phyloP scores from a whole-genome alignment of 2,888 invertebrate species.

The Eupeodes latifasciatus region DNA sequence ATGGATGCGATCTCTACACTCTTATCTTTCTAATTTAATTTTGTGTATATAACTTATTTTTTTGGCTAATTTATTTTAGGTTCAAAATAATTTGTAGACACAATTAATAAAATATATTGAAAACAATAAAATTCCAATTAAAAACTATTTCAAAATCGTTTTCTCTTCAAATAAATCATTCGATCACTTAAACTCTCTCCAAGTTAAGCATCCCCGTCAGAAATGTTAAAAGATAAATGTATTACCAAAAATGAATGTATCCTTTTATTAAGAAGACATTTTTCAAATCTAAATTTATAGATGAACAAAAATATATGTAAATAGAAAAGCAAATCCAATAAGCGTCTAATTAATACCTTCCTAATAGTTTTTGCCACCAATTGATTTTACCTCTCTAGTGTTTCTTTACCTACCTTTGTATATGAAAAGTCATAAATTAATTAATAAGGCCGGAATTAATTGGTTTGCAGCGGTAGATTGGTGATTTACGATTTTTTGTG shows the following conservation, averaged over 20 bases:
- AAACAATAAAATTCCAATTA: background rate
- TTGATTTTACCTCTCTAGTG: slow-evolving; percentile 1
- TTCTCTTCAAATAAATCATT: slow-evolving; percentile 8
- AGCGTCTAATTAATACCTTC: slow-evolving; percentile 9
- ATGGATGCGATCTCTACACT: no score
- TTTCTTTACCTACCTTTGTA: no score
- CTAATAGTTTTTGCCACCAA: slow-evolving; percentile 27
- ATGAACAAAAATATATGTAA: background rate
- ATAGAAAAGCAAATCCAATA: background rate
- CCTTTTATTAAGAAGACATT: slow-evolving; percentile 3
- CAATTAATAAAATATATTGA: no score
- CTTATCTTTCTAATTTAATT: no score
- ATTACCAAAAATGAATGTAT: background rate
- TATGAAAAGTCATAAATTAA: background rate
- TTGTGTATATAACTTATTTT: no score
- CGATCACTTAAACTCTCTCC: background rate
- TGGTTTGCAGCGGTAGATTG: slow-evolving; percentile 20
- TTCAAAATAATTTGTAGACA: no score
- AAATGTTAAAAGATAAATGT: background rate
- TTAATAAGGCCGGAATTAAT: slow-evolving; percentile 19
- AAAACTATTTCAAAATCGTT: background rate
- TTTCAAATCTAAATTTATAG: background rate
- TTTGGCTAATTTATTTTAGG: no score
- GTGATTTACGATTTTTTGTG: slow-evolving; percentile 30
- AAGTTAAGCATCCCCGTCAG: no score